Base-by-base conservation (phyloP, 2,797 vertebrate species). In the Australoheros facetus region DNA sequence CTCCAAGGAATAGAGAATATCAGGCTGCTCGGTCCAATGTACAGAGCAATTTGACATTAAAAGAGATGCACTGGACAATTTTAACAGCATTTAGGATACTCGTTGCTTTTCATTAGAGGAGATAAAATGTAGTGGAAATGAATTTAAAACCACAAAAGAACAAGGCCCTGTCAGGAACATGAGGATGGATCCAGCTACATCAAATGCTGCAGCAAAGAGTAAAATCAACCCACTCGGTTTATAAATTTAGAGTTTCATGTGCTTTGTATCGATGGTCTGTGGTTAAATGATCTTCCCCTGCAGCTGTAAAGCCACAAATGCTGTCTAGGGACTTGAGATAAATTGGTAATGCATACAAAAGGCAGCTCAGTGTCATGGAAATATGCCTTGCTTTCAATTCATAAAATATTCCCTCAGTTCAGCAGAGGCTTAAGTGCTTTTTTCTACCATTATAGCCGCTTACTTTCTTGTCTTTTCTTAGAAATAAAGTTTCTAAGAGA, bases 281-380 rank as follows among this genome's bases (percentile, higher is more conserved):
- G 85, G 78, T 90, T 91, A 89, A 92, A 87, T 80, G 84, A 85
- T 91, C 85, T 84, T 81, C 78, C 74, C 77, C 73, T 79, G 80
- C 88, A 83, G 83, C 85, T 79, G 86, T 78, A 85, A 88, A 91
- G 83, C 88, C 87, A 85, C 90, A 89, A 88, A 77, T 12, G 21
- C 80, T 42, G 71, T 88, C 81, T 34, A 71, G 83, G 87, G 90
- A 90, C 85, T 72, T 13, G 7, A 78, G 85, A 92, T 86, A 83
- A 90, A 92, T 84, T 86, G 88, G 79, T 88, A 88, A 92, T 80
- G 88, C 87, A 87, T 81, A 89, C 83, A 87, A 87, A 85, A 90
- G 71, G 77, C 83, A 74, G 79, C 79, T 73, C 60, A 3, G 72
- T 87, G 83, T 89, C 86, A 79, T 84, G 58, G 73, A 87, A 91